phyloP scores from a whole-genome alignment of 1,140 invertebrate genomes.

The Nymphalis io region DNA sequence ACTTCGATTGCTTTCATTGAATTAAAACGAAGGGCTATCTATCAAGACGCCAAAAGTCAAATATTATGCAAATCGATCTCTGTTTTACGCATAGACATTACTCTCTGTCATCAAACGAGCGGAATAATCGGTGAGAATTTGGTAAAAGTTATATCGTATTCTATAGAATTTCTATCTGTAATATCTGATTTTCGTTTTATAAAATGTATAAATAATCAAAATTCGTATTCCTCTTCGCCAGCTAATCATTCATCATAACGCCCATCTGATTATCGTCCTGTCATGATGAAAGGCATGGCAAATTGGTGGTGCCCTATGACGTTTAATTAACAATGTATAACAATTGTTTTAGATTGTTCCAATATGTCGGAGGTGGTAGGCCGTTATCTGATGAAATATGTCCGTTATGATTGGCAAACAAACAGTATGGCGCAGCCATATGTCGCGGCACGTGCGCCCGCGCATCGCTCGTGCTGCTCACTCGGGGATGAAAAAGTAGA shows the following conservation, averaged over 20 bases:
- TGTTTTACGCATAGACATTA: conserved; percentile 7
- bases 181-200: too few relatives aligned
- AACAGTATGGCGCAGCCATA: conserved; percentile 79
- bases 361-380: conserved; percentile 66
- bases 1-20: conserved; percentile 69
- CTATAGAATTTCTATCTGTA: not conserved
- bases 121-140: not conserved
- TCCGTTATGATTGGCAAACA: conserved; percentile 81
- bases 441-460: conserved; percentile 78
- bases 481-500: conserved; percentile 73
- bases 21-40: conserved; percentile 63
- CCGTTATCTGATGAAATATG: conserved; percentile 81
- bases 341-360: conserved; percentile 75
- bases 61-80: conserved; percentile 36
- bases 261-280: conserved; percentile 27
- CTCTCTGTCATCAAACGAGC: not conserved
- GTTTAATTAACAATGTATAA: conserved; percentile 61
- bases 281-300: conserved; percentile 56
- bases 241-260: conserved; percentile 18
- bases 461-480: conserved; percentile 70
- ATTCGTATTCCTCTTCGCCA: not conserved
- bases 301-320: conserved; percentile 58
- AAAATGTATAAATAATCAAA: not conserved
- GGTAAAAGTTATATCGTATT: not conserved
- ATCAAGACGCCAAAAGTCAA: conserved; percentile 38